These are phyloP conservation scores for Dicaeum eximium DNA, from an alignment of 2,113 vertebrate species.

Conservation along the genomic window DNA sequence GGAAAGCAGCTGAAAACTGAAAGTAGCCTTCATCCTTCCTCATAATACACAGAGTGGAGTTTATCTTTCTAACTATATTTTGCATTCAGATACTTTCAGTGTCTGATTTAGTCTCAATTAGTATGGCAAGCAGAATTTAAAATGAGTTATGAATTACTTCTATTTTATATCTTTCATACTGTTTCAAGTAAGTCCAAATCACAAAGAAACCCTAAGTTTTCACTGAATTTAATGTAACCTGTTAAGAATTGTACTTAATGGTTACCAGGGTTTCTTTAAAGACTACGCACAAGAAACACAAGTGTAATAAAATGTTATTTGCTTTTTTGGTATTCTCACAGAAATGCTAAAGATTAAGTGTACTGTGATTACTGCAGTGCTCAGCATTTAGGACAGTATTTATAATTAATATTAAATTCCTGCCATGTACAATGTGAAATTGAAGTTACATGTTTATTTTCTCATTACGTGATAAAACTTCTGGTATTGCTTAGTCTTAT, in stretches of 20 bases:
- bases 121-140: not conserved
- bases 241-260: not conserved
- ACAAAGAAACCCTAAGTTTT: not conserved
- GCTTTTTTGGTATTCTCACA: not conserved
- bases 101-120: not conserved
- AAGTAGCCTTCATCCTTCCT: not conserved
- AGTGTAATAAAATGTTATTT: not conserved
- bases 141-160: not conserved
- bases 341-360: not conserved
- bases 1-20: not conserved
- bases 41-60: not conserved
- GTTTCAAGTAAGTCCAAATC: not conserved
- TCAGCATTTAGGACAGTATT: not conserved
- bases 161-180: not conserved
- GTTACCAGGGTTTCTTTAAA: not conserved
- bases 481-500: not conserved
- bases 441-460: not conserved
- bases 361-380: not conserved
- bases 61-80: not conserved
- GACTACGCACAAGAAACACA: not conserved
- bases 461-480: not conserved
- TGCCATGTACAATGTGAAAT: not conserved
- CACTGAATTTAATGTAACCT: not conserved
- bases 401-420: slow-evolving; percentile 5
- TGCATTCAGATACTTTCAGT: not conserved